Conservation (phyloP, 2,888 invertebrate species). For the Drosophila greeni region DNA sequence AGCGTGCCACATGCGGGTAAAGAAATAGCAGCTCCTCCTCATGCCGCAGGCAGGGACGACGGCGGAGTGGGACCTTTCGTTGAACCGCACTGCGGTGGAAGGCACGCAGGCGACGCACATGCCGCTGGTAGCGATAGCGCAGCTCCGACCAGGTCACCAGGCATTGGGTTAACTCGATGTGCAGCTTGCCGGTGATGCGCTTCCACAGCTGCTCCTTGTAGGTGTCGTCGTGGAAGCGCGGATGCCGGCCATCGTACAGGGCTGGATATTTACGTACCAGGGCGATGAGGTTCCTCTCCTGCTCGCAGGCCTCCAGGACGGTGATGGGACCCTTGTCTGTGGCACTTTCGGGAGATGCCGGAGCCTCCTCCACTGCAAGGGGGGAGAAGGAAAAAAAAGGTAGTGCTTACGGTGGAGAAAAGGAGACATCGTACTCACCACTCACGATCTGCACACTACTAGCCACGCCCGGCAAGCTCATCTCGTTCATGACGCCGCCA, state of each 20-base stretch:
- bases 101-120: conserved; percentile 58
- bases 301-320: not conserved
- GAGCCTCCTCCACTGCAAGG: not conserved
- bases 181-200: conserved; percentile 54
- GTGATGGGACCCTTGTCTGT: not conserved
- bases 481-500: not conserved
- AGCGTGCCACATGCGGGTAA: conserved; percentile 60
- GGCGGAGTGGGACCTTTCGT: not conserved
- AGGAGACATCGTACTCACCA: not conserved
- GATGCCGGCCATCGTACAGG: conserved; percentile 61
- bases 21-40: conserved; percentile 73
- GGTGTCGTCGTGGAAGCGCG: conserved; percentile 53
- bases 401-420: no score
- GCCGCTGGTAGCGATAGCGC: conserved; percentile 66
- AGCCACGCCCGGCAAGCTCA: not conserved
- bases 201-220: conserved; percentile 65
- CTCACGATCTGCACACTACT: no score
- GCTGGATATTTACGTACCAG: conserved; percentile 56
- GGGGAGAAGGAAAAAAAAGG: not conserved
- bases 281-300: conserved; percentile 57
- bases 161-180: conserved; percentile 49
- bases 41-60: conserved; percentile 62
- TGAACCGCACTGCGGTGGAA: conserved; percentile 38
- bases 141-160: conserved; percentile 66
- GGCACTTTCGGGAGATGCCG: not conserved